Evolutionary conservation across 2,113 vertebrate genomes (phyloP), one percentile per base, ranked within the genome.

Genomic region (Talpa occidentalis): DNA sequence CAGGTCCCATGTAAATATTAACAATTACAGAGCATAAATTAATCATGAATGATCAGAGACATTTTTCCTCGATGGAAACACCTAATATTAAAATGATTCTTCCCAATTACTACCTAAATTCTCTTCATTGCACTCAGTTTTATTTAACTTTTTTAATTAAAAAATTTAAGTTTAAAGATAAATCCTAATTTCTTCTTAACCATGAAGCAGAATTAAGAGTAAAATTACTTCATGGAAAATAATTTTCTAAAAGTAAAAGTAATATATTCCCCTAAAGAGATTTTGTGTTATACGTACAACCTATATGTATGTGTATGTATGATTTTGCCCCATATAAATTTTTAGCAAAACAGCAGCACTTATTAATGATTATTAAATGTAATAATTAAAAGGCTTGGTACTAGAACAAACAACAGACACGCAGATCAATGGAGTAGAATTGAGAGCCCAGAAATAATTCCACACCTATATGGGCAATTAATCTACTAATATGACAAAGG

Each of bases 191-290:
- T 42, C 73, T 97, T 82, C 76, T 84, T 80, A 73, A 81, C 30
- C 64, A 81, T 84, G 79, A 88, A 76, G 30, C 30, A 77, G 16
- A 94, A 90, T 84, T 82, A 64, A 85, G 64, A 78, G 9, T 76
- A 17, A 93, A 94, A 74, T 77, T 21, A 94, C 16, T 83, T 88
- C 40, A 56, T 30, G 32, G 35, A 19, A 88, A 91, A 89, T 78
- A 47, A 82, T 54, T 76, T 87, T 74, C 74, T 95, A 91, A 86
- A 91, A 81, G 66, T 87, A 54, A 54, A 74, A 76, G 15, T 32
- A 28, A 90, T 32, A 70, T 0, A 56, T 72, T 42, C 7, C 83
- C n/a, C 5, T 9, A 90, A 56, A 64, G 2, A 82, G 5, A 70
- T 49, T 76, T 81, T 93, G 10, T n/a, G 85, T 40, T 91, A 54